Evolutionary conservation across 2,113 vertebrate genomes (phyloP).

Genomic region (Parus major): DNA sequence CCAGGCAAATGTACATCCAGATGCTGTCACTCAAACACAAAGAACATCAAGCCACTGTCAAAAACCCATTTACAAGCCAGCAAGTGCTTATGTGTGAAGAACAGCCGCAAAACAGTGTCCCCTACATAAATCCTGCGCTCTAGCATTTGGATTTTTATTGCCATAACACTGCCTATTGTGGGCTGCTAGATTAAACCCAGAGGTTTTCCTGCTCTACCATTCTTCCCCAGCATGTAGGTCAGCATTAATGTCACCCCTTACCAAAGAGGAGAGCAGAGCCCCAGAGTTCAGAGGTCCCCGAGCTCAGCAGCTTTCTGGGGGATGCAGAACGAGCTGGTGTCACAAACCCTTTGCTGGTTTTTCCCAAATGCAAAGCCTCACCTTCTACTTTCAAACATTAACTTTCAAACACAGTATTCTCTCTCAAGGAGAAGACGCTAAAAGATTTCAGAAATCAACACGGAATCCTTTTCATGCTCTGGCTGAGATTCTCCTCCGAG

Average conservation of each 20-base stretch:
- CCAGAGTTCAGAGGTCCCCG: not conserved
- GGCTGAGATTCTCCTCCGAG: not conserved
- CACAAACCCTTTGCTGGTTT: not conserved
- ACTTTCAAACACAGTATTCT: not conserved
- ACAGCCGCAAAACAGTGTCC: not conserved
- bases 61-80: not conserved
- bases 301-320: not conserved
- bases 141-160: not conserved
- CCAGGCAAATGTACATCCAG: not conserved
- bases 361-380: not conserved
- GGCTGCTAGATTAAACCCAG: not conserved
- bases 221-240: not conserved
- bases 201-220: not conserved
- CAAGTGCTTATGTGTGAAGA: not conserved
- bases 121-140: not conserved
- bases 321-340: not conserved
- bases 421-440: not conserved
- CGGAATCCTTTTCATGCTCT: not conserved
- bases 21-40: not conserved
- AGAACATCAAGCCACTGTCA: not conserved
- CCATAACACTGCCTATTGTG: not conserved
- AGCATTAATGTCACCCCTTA: not conserved
- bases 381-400: not conserved
- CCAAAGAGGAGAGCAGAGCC: not conserved
- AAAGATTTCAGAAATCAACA: conserved; percentile 21